Conservation (phyloP, 2,888 invertebrate genomes). For the Dexiosoma caninum region DNA sequence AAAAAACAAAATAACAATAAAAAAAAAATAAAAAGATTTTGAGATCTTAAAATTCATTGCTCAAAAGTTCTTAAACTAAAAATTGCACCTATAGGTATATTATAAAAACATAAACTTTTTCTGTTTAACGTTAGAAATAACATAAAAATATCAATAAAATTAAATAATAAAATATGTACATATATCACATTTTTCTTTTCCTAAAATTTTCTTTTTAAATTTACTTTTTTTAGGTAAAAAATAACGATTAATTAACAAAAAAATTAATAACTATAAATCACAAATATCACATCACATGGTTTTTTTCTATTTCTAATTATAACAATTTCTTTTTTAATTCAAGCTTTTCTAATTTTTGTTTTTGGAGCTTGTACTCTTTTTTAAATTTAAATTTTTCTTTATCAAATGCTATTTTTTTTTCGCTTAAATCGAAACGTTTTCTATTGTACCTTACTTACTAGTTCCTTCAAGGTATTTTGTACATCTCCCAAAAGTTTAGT, state of each 20-base stretch:
- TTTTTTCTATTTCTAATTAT: slow-evolving; percentile 24
- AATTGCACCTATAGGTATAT: slow-evolving; percentile 13
- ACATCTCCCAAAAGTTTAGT: neutral
- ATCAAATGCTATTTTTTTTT: too few relatives aligned
- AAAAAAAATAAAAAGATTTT: too few relatives aligned
- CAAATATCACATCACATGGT: neutral
- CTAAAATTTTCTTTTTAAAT: too few relatives aligned
- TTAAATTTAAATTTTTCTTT: neutral
- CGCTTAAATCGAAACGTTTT: too few relatives aligned
- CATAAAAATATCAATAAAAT: neutral
- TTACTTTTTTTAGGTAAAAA: too few relatives aligned
- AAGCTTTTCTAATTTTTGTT: slow-evolving; percentile 21
- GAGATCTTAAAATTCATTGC: too few relatives aligned
- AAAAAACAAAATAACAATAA: too few relatives aligned
- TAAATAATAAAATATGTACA: neutral
- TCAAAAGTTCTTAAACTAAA: too few relatives aligned
- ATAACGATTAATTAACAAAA: too few relatives aligned
- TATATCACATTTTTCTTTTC: too few relatives aligned
- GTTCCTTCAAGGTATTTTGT: slow-evolving; percentile 18
- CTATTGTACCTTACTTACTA: slow-evolving; percentile 21
- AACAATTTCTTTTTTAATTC: slow-evolving; percentile 32
- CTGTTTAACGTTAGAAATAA: neutral
- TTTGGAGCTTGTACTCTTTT: slow-evolving; percentile 6
- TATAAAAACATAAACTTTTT: slow-evolving; percentile 1
- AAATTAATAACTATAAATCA: neutral